Conservation (phyloP, 2,113 vertebrate species). For the Pristiophorus japonicus region DNA sequence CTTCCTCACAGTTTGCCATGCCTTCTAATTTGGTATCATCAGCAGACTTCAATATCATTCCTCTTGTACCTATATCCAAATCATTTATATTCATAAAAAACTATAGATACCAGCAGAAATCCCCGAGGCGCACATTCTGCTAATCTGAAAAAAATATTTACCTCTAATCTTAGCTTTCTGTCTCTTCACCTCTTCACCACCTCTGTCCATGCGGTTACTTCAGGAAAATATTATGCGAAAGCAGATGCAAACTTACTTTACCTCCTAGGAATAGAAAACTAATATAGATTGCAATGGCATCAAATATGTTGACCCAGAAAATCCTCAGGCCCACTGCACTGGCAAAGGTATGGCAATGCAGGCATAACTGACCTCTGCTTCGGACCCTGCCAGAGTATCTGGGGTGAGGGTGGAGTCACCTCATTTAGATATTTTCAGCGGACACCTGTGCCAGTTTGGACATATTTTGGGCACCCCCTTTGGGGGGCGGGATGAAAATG, state of each 20-base stretch:
- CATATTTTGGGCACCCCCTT: too few species aligned
- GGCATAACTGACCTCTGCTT: too few species aligned
- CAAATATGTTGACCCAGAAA: not conserved
- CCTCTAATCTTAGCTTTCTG: not conserved
- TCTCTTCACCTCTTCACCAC: not conserved
- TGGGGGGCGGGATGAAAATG: too few species aligned
- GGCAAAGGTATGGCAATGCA: too few species aligned
- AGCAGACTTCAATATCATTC: not conserved
- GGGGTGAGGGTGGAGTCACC: too few species aligned
- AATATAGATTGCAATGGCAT: not conserved
- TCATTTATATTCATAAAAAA: not conserved
- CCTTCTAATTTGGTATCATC: not conserved
- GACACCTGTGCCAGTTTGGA: too few species aligned
- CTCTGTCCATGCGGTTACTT: not conserved
- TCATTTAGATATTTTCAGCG: too few species aligned
- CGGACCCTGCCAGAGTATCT: too few species aligned
- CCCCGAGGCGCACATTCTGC: not conserved
- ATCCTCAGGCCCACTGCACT: too few species aligned
- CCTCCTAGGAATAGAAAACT: not conserved
- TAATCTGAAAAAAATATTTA: not conserved
- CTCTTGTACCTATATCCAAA: not conserved
- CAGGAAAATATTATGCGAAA: not conserved
- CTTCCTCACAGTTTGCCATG: not conserved
- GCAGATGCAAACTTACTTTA: not conserved
- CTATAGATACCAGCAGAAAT: not conserved